Conservation (phyloP, 1,140 invertebrate species). For the Tigriopus japonicus region DNA sequence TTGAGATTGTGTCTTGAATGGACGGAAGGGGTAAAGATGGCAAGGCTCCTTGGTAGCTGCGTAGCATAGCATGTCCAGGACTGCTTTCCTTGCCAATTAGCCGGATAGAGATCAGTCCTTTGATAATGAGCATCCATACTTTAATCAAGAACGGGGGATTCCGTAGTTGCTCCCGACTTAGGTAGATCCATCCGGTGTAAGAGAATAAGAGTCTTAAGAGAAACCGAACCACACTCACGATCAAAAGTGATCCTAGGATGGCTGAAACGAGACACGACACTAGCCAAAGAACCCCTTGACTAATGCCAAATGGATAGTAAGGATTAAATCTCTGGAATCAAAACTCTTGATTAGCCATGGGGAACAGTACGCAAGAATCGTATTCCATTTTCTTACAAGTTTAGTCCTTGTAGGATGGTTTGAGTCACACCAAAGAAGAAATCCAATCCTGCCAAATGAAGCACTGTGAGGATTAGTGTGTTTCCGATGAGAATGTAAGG, state of each 20-base stretch:
- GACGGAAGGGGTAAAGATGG: constrained; percentile 75
- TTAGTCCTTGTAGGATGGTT: neutral
- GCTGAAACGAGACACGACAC: neutral
- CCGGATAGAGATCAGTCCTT: neutral
- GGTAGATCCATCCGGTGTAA: neutral
- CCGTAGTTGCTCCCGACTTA: neutral
- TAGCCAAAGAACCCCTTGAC: neutral
- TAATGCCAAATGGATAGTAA: neutral
- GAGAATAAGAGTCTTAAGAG: neutral
- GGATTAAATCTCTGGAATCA: neutral
- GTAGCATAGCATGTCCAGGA: constrained; percentile 67
- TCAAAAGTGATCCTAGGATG: neutral
- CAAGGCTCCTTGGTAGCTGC: constrained; percentile 89
- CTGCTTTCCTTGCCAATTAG: neutral
- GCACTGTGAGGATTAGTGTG: neutral
- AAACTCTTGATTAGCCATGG: no score
- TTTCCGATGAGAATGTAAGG: neutral
- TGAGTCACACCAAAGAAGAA: neutral
- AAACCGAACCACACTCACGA: neutral
- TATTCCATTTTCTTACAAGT: neutral
- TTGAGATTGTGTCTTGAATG: constrained; percentile 63
- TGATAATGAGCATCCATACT: neutral
- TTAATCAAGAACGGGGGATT: neutral
- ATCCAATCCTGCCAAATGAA: neutral
- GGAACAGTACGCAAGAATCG: no score